Evolutionary conservation across 2,113 vertebrate genomes (phyloP), one percentile per base, ranked within the genome.

Genomic region (Podilymbus podiceps): DNA sequence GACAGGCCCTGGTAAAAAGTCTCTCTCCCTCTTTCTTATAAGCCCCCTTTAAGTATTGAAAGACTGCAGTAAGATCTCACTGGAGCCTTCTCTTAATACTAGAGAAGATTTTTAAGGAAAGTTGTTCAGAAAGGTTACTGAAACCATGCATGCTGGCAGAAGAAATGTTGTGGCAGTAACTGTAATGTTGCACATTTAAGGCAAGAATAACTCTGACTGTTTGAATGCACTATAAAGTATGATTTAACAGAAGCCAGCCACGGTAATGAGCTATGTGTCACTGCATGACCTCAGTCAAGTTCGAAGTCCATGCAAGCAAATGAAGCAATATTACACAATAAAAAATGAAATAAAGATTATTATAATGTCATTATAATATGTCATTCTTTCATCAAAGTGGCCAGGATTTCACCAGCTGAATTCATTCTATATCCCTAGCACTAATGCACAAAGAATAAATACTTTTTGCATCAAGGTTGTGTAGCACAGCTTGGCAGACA

Each of bases 281-380:
- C 40, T 62, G 50, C 42, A 42, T 63, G 47, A 93, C 71, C 83
- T 96, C 47, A 38, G 81, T 44, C 38, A 88, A 74, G 33, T 85
- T 88, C 66, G 42, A 23, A 59, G 31, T 28, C 63, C 44, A 49
- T 74, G 76, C 75, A 91, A 89, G 87, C 42, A 93, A 94, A 93
- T 95, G 68, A 93, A 90, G 33, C 25, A 83, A 90, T 74, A 85
- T 77, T 66, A 47, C 15, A 52, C 46, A 83, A 71, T 35, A 50
- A 86, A 93, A 92, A 91, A 83, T 74, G 19, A 85, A 91, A 90
- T 90, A 35, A 85, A 80, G 17, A 86, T 74, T 67, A 93, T 66
- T 88, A 71, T 74, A 83, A 74, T 68, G n/a, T 55, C 59, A 63
- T 90, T 95, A 83, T 2, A 53, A 3, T 44, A 46, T 64, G 24